These are phyloP conservation scores for Pachyramphus minor DNA, from an alignment of 2,113 vertebrate genomes.

Conservation along the genomic window DNA sequence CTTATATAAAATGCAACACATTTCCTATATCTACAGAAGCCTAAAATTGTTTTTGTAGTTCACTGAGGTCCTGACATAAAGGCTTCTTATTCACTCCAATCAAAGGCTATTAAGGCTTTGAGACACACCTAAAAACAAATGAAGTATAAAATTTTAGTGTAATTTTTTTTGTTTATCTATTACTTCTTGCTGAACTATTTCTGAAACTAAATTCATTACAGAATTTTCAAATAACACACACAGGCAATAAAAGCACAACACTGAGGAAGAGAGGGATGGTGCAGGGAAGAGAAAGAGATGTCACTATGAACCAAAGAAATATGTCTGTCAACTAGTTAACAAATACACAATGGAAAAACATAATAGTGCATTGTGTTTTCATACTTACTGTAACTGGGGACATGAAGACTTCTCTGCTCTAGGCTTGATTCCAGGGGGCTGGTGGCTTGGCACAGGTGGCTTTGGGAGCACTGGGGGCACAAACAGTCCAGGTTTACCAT, in stretches of 20 bases:
- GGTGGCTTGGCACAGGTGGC: slow-evolving; percentile 46
- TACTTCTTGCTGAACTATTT: not conserved
- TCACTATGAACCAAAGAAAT: not conserved
- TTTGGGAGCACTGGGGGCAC: slow-evolving; percentile 61
- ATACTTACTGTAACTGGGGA: slow-evolving; percentile 75
- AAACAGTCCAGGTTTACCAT: slow-evolving; percentile 36
- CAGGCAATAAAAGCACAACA: not conserved
- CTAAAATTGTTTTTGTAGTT: not conserved
- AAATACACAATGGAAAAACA: not conserved
- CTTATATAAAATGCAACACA: not conserved
- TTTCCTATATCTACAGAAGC: not conserved
- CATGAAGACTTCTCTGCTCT: slow-evolving; percentile 35
- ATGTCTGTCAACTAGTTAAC: not conserved
- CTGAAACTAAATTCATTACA: not conserved
- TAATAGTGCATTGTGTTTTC: not conserved
- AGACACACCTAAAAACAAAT: not conserved
- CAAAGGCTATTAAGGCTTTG: not conserved
- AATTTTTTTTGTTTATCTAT: not conserved
- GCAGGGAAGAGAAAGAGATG: not conserved
- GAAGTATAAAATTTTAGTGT: not conserved
- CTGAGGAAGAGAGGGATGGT: not conserved
- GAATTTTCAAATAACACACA: not conserved
- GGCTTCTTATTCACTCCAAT: not conserved
- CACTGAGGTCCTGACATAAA: not conserved
- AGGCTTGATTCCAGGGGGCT: slow-evolving; percentile 52